These are phyloP conservation scores for Proterorhinus semilunaris DNA, from an alignment of 2,113 vertebrate genomes.

Conservation along the genomic window DNA sequence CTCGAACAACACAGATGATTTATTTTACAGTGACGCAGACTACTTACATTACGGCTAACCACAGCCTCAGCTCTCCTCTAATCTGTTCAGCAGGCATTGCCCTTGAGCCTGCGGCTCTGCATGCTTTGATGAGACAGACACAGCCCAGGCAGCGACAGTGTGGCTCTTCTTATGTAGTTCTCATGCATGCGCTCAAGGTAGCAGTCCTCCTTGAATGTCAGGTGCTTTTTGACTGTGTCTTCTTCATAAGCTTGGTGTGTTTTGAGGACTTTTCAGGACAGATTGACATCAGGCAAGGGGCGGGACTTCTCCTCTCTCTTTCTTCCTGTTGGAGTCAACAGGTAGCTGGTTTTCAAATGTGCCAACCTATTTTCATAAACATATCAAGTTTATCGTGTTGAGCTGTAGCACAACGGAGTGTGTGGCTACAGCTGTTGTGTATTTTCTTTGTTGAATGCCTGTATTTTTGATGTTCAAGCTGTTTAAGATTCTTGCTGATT, in stretches of 20 bases:
- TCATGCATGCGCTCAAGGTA: conserved; percentile 67
- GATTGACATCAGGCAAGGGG: conserved; percentile 48
- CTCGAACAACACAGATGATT: conserved; percentile 50
- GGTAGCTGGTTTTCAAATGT: conserved; percentile 65
- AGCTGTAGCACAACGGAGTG: conserved; percentile 57
- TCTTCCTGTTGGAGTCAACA: conserved; percentile 51
- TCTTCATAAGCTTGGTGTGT: conserved; percentile 51
- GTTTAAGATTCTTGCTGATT: conserved; percentile 32
- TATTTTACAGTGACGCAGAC: conserved; percentile 58
- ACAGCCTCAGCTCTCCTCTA: conserved; percentile 53
- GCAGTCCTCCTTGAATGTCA: conserved; percentile 69
- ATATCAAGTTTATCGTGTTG: conserved; percentile 63
- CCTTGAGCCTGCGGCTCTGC: conserved; percentile 57
- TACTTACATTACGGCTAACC: conserved; percentile 48
- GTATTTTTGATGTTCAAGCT: conserved; percentile 55
- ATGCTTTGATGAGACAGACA: conserved; percentile 48
- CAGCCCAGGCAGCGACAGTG: conserved; percentile 32
- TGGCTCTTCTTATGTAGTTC: conserved; percentile 50
- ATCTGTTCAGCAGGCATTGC: conserved; percentile 59
- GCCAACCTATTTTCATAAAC: conserved; percentile 77
- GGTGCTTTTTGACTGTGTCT: conserved; percentile 63
- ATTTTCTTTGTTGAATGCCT: conserved; percentile 53
- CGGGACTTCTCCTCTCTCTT: conserved; percentile 13
- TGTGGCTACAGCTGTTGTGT: conserved; percentile 42
- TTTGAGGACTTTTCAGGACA: conserved; percentile 51